These are phyloP conservation scores for Hestina assimilis DNA, from an alignment of 1,140 invertebrate genomes.

Conservation along the genomic window DNA sequence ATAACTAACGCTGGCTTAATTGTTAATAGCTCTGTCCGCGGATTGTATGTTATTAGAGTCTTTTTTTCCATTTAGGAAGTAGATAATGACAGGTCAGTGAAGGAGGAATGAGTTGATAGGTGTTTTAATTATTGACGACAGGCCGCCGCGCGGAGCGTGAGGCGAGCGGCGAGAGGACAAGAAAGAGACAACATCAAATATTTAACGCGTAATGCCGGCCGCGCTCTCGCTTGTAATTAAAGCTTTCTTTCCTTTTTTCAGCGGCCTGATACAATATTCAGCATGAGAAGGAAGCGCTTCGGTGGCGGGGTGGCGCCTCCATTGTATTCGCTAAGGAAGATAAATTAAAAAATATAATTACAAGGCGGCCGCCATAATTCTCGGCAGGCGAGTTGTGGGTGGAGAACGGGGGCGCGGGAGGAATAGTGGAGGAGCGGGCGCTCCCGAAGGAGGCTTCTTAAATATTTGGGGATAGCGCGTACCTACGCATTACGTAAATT, in stretches of 20 bases:
- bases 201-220: constrained; percentile 72
- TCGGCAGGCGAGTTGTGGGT: constrained; percentile 67
- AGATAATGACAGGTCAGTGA: constrained; percentile 35
- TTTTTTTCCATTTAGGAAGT: constrained; percentile 31
- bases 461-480: constrained; percentile 78
- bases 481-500: constrained; percentile 79
- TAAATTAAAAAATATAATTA: constrained; percentile 81
- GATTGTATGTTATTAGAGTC: constrained; percentile 21
- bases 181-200: constrained; percentile 76
- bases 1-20: constrained; percentile 12
- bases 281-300: constrained; percentile 75
- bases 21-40: constrained; percentile 10
- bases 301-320: constrained; percentile 75
- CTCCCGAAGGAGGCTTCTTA: constrained; percentile 77
- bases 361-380: constrained; percentile 80
- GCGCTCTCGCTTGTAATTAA: constrained; percentile 77
- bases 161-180: constrained; percentile 40
- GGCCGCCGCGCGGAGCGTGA: constrained; percentile 32
- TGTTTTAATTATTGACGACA: constrained; percentile 72
- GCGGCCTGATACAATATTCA: constrained; percentile 78
- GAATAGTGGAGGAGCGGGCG: constrained; percentile 73
- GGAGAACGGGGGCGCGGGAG: constrained; percentile 44
- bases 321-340: constrained; percentile 80
- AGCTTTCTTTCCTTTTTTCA: constrained; percentile 78
- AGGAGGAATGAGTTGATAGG: constrained; percentile 72